Evolutionary conservation across 2,888 invertebrate genomes (phyloP), one percentile per base, ranked within the genome.

Genomic region (Microctonus aethiopoides): DNA sequence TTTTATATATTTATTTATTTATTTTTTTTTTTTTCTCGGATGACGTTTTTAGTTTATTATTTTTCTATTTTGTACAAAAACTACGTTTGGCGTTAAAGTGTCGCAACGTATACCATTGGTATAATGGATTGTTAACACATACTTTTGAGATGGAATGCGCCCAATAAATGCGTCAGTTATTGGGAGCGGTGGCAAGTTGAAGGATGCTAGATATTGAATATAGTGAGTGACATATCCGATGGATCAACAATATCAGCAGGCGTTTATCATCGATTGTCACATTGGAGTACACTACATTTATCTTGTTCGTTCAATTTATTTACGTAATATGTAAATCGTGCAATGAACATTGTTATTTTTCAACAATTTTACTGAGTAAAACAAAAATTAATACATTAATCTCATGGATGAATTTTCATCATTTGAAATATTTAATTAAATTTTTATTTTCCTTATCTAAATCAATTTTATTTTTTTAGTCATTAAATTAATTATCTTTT

Each of bases 21-120:
- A 24, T 46, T 62, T 4, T 4, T 63, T 26, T 63, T 41, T 46
- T 46, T 41, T 26, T 51, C 39, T 24, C 16, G 5, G 65, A 36
- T 52, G 46, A 71, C 60, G 63, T n/a, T n/a, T 68, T 72, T 67
- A 74, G 56, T 36, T 13, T 63, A 32, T 29, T 29, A 29, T 29
- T 7, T 5, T 29, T 29, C 65, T 34, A 39, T 57, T 54, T 65
- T 68, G 68, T 72, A 68, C 71, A 66, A 69, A 72, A 71, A 76
- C 77, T 80, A 80, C 71, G 65, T 78, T 80, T 79, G 70, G 73
- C 72, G 68, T 61, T 77, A 78, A 79, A 75, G 75, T 72, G 41
- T 76, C 77, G 76, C 76, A 81, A n/a, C 82, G 82, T 83, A 81
- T 82, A 83, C 81, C 70, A 62, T 16, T 5, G 16, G 16, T n/a